Base-by-base conservation (phyloP, 2,888 invertebrate species). In the Pterostichus niger region DNA sequence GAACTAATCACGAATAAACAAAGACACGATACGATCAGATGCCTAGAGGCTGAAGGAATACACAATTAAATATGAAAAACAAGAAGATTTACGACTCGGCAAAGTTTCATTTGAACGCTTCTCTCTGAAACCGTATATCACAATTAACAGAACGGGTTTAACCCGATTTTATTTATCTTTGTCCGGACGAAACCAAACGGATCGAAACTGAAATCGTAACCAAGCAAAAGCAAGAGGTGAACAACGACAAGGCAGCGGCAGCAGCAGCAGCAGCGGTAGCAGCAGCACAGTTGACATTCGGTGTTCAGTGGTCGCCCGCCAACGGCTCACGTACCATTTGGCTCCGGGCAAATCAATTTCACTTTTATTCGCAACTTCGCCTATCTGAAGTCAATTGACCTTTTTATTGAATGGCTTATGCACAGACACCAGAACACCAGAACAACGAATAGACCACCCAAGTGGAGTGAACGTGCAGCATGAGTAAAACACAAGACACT, bases 331-430 rank as follows among this genome's bases (percentile, higher is more conserved):
- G 86, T 87, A 86, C 85, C 86, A 87, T 87, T 86, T 86, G 85
- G 85, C 86, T 86, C 86, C 84, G 84, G 86, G 86, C 86, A 86
- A 87, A 87, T 87, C 87, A 87, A 87, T 87, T 87, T 86, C 86
- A 87, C 87, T 87, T 87, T 87, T 86, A 87, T 86, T 86, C 85
- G 68, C 76, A 52, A 68, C 54, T 82, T 49, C 64, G 86, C 84
- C 86, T 86, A 86, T 86, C 86, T 86, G 85, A 86, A 87, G 87
- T 87, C 87, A 87, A 87, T 87, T 87, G 87, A 87, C 87, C 87
- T 86, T 87, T 87, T 87, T 87, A 87, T 87, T 87, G 87, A 87
- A 87, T 87, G 86, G 86, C 86, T 86, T 86, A 87, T 86, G 85
- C 76, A 61, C 68, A 52, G 79, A 54, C 54, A 17, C 56, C 40